These are phyloP conservation scores for Drosophila ogumai DNA, from an alignment of 1,140 invertebrate species.

Conservation along the genomic window DNA sequence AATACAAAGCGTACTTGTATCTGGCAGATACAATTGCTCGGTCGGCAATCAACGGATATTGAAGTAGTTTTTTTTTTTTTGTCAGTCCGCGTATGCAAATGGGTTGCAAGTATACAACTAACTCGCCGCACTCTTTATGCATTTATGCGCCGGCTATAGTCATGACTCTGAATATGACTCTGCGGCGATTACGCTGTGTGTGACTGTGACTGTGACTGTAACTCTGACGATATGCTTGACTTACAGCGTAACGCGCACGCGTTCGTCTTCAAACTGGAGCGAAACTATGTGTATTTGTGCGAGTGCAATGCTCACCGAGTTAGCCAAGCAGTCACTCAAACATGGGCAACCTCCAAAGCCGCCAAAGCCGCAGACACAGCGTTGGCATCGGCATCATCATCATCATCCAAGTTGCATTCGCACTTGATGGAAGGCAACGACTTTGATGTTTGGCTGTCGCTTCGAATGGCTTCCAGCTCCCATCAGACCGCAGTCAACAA, in stretches of 20 bases:
- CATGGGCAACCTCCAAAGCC: conserved; percentile 29
- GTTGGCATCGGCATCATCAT: conserved; percentile 26
- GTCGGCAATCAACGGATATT: conserved; percentile 21
- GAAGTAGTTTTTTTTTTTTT: conserved; percentile 22
- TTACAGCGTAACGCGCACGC: conserved; percentile 39
- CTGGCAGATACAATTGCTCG: conserved; percentile 34
- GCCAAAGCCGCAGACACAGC: conserved; percentile 19
- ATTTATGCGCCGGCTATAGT: conserved; percentile 60
- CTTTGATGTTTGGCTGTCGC: conserved; percentile 51
- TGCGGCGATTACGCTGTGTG: conserved; percentile 15
- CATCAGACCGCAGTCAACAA: conserved; percentile 40
- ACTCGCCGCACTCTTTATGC: conserved; percentile 57
- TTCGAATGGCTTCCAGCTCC: conserved; percentile 18
- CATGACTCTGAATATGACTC: conserved; percentile 25
- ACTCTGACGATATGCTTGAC: conserved; percentile 29
- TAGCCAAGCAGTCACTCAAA: conserved; percentile 73
- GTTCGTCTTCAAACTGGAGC: conserved; percentile 38
- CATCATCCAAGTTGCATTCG: conserved; percentile 41
- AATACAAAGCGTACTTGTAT: conserved; percentile 41
- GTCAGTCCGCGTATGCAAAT: conserved; percentile 64
- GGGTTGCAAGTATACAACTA: conserved; percentile 55
- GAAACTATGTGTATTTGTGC: not conserved
- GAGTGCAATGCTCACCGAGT: conserved; percentile 40
- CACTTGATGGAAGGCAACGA: conserved; percentile 29
- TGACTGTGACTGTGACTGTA: conserved; percentile 20